Evolutionary conservation across 2,797 vertebrate species (phyloP).

Genomic region (Tarsius wallacei): DNA sequence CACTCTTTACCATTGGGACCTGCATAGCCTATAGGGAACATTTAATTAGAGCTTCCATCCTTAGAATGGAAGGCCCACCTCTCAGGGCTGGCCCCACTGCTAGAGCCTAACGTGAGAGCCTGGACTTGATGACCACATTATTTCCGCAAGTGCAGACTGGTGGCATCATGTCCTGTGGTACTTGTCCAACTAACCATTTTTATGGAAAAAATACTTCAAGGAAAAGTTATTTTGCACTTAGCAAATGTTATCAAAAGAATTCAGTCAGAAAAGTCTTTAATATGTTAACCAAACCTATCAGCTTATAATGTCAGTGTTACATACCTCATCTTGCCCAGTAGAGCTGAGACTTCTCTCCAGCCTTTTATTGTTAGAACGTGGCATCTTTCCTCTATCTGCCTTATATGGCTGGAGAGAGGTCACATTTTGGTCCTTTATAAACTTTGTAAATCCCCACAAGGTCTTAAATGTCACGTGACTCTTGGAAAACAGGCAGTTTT

Average conservation of each 20-base stretch:
- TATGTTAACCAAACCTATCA: too few relatives aligned
- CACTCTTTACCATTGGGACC: not conserved
- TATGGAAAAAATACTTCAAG: not conserved
- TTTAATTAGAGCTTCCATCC: not conserved
- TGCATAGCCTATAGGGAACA: accelerated
- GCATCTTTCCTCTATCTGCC: not conserved
- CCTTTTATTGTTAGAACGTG: not conserved
- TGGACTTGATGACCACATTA: not conserved
- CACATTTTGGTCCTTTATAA: not conserved
- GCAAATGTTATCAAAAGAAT: not conserved
- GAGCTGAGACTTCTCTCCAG: not conserved
- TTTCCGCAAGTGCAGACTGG: too few relatives aligned
- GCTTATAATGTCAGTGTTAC: not conserved
- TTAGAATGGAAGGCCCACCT: not conserved
- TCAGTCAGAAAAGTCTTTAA: not conserved
- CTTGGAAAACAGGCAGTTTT: not conserved
- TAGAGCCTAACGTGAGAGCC: not conserved
- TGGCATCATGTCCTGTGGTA: too few relatives aligned
- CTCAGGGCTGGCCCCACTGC: not conserved
- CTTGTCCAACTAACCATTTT: not conserved
- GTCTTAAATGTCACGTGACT: not conserved
- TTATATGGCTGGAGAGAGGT: not conserved
- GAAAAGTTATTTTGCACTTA: not conserved
- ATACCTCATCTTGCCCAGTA: not conserved
- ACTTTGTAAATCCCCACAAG: not conserved